phyloP scores from a whole-genome alignment of 2,113 vertebrate genomes.

The Onychorhynchus coronatus region DNA sequence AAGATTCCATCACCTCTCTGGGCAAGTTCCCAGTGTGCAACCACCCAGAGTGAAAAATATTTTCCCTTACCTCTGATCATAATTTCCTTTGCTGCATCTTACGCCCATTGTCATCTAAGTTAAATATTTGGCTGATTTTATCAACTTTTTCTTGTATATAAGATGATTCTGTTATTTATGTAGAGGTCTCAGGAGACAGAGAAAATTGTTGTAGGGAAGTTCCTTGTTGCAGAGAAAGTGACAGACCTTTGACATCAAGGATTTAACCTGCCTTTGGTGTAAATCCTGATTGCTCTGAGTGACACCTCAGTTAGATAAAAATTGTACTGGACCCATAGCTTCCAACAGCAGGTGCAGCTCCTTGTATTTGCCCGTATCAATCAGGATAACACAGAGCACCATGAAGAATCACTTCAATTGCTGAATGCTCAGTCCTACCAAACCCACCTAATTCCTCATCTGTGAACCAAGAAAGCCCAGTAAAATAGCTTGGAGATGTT shows the following conservation, averaged over 20 bases:
- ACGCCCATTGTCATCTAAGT: not conserved
- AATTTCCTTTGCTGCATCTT: not conserved
- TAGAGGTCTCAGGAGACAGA: not conserved
- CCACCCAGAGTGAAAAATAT: not conserved
- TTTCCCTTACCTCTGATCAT: not conserved
- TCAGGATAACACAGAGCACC: not conserved
- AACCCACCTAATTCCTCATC: not conserved
- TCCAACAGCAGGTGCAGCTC: not conserved
- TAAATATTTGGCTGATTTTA: not conserved
- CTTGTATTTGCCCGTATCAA: not conserved
- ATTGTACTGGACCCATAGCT: not conserved
- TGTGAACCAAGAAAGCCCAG: not conserved
- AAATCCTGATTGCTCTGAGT: not conserved
- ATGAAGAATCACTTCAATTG: not conserved
- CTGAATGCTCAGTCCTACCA: not conserved
- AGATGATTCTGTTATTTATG: not conserved
- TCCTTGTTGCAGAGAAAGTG: not conserved
- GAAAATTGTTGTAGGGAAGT: not conserved
- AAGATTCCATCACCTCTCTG: not conserved
- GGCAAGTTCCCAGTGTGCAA: not conserved
- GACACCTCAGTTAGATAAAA: not conserved
- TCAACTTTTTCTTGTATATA: not conserved
- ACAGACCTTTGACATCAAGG: fast-evolving
- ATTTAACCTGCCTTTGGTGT: not conserved
- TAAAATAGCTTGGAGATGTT: not conserved